These are phyloP conservation scores for Iselma pallidipennis DNA, from an alignment of 2,888 invertebrate species.

Conservation along the genomic window DNA sequence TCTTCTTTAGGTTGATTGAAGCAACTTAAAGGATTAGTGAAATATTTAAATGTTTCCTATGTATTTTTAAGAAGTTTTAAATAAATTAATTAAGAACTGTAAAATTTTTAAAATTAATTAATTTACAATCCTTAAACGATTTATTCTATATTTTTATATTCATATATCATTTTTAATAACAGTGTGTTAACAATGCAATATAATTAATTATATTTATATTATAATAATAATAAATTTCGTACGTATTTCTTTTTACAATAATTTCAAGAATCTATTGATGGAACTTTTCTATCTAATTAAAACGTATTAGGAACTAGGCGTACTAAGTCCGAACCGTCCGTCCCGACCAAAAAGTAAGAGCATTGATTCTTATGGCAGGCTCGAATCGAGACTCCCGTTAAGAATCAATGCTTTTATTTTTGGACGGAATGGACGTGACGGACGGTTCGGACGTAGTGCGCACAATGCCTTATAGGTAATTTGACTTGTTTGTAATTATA, in stretches of 20 bases:
- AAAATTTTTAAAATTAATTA: conserved; percentile 6
- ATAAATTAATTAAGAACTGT: conserved; percentile 2
- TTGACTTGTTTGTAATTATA: conserved; percentile 32
- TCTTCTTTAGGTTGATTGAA: conserved; percentile 28
- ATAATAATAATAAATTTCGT: conserved; percentile 35
- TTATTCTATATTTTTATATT: conserved; percentile 38
- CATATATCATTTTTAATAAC: conserved; percentile 43
- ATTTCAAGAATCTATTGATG: conserved; percentile 35
- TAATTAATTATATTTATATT: conserved; percentile 34
- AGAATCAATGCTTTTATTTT: no score
- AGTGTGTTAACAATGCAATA: conserved; percentile 48
- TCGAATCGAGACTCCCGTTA: no score
- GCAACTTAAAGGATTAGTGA: conserved; percentile 15
- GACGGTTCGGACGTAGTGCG: no score
- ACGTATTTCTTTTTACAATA: conserved; percentile 35
- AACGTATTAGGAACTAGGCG: no score
- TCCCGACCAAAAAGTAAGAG: no score
- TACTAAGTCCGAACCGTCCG: no score
- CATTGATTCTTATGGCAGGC: no score
- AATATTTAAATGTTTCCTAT: conserved; percentile 16
- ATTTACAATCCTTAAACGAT: conserved; percentile 26
- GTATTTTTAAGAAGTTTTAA: conserved; percentile 13
- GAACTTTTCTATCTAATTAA: conserved; percentile 33
- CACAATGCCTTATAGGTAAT: conserved; percentile 38
- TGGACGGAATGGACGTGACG: no score